Evolutionary conservation across 2,113 vertebrate species (phyloP), one percentile per base, ranked within the genome.

Genomic region (Centropus bengalensis): DNA sequence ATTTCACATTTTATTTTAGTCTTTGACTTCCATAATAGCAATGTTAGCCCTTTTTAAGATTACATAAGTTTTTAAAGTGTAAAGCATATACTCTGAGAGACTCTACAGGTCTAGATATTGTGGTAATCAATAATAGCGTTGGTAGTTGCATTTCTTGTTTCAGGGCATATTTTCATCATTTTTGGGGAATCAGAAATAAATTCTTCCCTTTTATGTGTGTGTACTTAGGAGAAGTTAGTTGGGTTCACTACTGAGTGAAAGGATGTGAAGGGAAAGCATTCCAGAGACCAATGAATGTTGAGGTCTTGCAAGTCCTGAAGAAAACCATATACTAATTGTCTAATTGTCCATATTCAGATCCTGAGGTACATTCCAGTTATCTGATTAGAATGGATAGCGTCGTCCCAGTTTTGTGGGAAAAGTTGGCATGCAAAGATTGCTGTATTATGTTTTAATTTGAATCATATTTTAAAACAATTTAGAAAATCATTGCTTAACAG

Each of bases 391-490:
- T 58, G 56, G 59, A 28, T 60, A 88, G 24, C 26, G 27, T 77
- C 70, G 93, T 96, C 69, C 33, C 54, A 64, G 36, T 82, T 74
- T 28, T 49, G 17, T 42, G 26, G 36, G 38, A 68, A 58, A 84
- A 58, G 62, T 52, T 87, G 44, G 45, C 30, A 10, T 79, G 54
- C 86, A 89, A 45, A 89, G 63, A 93, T 47, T 91, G 27, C 36
- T 79, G 28, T 82, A 47, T 73, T 89, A 86, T 55, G 79, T 82
- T 94, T 85, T 79, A 95, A 54, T 73, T 73, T 82, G 7, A 32
- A 84, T 76, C 33, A 42, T 73, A 92, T 64, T 96, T 95, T 96
- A 82, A 63, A 91, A 89, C 88, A 87, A 62, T 93, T 92, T 92
- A 80, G 86, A 67, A 88, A 93, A 77, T 73, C 68, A 96, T 92